These are phyloP conservation scores for Ammodytes dubius DNA, from an alignment of 2,113 vertebrate species.

Conservation along the genomic window DNA sequence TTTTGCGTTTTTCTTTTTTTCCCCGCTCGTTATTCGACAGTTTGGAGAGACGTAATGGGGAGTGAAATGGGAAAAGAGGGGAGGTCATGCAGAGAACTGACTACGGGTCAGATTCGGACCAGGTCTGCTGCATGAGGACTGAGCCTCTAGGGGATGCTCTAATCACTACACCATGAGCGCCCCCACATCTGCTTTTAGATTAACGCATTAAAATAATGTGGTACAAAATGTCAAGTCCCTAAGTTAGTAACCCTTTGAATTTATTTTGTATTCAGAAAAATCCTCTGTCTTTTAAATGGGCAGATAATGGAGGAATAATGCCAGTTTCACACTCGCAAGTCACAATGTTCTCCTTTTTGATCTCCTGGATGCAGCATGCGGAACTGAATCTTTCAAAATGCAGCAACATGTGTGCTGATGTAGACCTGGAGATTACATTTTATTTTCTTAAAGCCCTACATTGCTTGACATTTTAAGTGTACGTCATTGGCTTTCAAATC, in stretches of 20 bases:
- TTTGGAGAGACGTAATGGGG: too few species aligned
- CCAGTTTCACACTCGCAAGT: background rate
- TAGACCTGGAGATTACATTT: background rate
- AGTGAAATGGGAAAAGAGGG: too few species aligned
- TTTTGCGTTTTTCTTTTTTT: too few species aligned
- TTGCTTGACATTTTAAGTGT: constrained; percentile 15
- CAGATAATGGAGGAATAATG: constrained; percentile 13
- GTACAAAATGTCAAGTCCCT: constrained; percentile 11
- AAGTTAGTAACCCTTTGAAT: background rate
- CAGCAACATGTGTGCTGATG: background rate
- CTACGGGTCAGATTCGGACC: too few species aligned
- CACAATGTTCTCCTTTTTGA: background rate
- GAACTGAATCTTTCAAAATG: constrained; percentile 10
- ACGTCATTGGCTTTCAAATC: background rate
- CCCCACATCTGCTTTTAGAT: constrained; percentile 3
- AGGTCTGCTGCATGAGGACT: too few species aligned
- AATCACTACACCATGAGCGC: too few species aligned
- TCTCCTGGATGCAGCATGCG: constrained; percentile 3
- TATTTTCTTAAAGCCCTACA: background rate
- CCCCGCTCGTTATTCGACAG: too few species aligned
- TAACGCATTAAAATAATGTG: constrained; percentile 7
- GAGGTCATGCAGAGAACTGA: too few species aligned
- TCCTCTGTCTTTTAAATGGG: background rate
- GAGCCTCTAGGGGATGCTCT: too few species aligned
- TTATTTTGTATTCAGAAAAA: constrained; percentile 16